Evolutionary conservation across 2,797 vertebrate genomes (phyloP).

Genomic region (Pristis pectinata): DNA sequence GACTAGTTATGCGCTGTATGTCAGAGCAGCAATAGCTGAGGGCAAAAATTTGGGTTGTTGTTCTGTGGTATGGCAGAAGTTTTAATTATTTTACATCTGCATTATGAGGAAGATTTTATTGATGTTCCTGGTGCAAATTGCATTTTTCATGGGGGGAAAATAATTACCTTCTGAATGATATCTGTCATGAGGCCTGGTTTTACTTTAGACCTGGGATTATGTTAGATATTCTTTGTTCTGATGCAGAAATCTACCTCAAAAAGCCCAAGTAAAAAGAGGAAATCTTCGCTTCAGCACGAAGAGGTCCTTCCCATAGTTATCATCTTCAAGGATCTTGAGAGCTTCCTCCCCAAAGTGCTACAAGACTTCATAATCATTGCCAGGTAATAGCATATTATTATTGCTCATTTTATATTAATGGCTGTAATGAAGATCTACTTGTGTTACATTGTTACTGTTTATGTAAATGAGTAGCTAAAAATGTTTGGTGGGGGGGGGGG

Average conservation of each 20-base stretch:
- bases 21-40: not conserved
- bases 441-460: not conserved
- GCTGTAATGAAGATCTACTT: not conserved
- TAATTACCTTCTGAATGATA: too few relatives aligned
- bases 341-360: constrained; percentile 78
- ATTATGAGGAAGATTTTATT: not conserved
- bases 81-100: not conserved
- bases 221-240: not conserved
- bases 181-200: not conserved
- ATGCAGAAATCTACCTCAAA: not conserved
- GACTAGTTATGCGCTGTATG: not conserved
- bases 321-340: constrained; percentile 89
- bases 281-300: constrained; percentile 49
- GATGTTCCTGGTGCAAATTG: not conserved
- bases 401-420: not conserved
- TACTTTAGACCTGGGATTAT: not conserved
- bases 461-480: not conserved
- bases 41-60: not conserved
- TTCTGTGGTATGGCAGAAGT: not conserved
- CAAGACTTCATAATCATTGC: constrained; percentile 87
- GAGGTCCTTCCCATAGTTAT: constrained; percentile 75
- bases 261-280: constrained; percentile 61
- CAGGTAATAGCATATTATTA: constrained; percentile 62
- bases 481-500: not conserved
- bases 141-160: not conserved